Base-by-base conservation (phyloP, 2,888 invertebrate genomes). In the Tanytarsus gracilentus region DNA sequence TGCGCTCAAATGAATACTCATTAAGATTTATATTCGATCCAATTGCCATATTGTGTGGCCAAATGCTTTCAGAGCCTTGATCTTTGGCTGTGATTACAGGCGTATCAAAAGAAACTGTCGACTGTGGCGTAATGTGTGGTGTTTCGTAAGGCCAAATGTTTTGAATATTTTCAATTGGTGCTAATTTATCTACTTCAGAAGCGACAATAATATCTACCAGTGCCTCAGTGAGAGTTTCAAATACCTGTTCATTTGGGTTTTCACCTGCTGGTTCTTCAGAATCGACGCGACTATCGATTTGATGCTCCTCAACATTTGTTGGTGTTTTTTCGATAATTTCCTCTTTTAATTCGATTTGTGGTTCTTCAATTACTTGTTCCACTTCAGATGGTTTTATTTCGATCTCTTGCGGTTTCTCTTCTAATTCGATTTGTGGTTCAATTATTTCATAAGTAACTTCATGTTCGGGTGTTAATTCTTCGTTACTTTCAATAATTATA, bases 201-300 rank as follows among this genome's bases (percentile, higher is more conserved):
- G 60, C 64, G n/a, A n/a, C n/a, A 48, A 60, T 70, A 70, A 72
- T 73, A 66, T 73, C 74, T 72, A 72, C 73, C 67, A 67, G 72
- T 70, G 71, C 74, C 66, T 60, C 50, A 60, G 67, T 68, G 65
- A 68, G 68, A 69, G 70, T 70, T 68, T 72, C 70, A 71, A 74
- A 73, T 74, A 74, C 74, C 74, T 74, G 70, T 30, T 39, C 50
- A 33, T 53, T 29, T 33, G 60, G 18, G 29, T 48, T 62, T 51
- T 62, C 62, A 40, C 48, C 40, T 39, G 30, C 40, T 29, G 21
- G 49, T 30, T 49, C 18, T 26, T 39, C 44, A 3, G 33, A 5
- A 3, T 33, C n/a, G 2, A 4, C 2, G 61, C 79, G 76, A 4
- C 67, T 63, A 69, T 69, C 4, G 72, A 66, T 51, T 71, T 68